These are phyloP conservation scores for Leptopilina myrica DNA, from an alignment of 2,888 invertebrate genomes.

Conservation along the genomic window DNA sequence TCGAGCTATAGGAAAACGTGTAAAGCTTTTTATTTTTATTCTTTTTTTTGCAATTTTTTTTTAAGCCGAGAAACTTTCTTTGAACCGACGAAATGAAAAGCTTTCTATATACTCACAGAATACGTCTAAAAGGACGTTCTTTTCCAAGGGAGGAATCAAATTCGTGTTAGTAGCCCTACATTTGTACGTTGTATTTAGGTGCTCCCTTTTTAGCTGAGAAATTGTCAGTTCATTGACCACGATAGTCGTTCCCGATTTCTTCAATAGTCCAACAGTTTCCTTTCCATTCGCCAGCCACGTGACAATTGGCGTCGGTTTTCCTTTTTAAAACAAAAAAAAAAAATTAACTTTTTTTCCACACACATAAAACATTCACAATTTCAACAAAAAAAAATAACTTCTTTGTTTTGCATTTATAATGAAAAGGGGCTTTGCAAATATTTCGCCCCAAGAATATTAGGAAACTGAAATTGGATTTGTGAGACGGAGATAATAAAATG, in stretches of 20 bases:
- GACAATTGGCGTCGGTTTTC: conserved; percentile 90
- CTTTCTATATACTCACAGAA: conserved; percentile 82
- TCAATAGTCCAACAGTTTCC: conserved; percentile 78
- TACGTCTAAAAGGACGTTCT: conserved; percentile 89
- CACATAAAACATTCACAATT: too few species aligned
- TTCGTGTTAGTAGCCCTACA: conserved; percentile 93
- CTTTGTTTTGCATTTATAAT: too few species aligned
- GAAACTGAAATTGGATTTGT: neutral
- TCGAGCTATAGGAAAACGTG: conserved; percentile 11
- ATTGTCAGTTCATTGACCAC: conserved; percentile 89
- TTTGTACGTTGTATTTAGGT: conserved; percentile 91
- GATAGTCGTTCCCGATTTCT: conserved; percentile 85
- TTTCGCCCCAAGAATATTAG: neutral
- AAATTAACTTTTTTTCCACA: too few species aligned
- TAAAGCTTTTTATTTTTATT: conserved; percentile 26
- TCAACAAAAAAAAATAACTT: too few species aligned
- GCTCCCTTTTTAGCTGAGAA: conserved; percentile 84
- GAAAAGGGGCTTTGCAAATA: neutral
- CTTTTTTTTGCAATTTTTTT: too few species aligned
- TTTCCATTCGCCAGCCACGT: conserved; percentile 85
- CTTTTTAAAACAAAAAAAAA: conserved; percentile 77
- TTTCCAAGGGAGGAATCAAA: conserved; percentile 89
- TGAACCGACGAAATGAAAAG: conserved; percentile 6
- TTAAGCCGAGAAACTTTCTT: conserved; percentile 4
- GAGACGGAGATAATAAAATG: conserved; percentile 6